Percentiles rank a stretch among this genome's conserved stretches.
Conservation (phyloP, 1,140 invertebrate species). For the Conus ventricosus region DNA sequence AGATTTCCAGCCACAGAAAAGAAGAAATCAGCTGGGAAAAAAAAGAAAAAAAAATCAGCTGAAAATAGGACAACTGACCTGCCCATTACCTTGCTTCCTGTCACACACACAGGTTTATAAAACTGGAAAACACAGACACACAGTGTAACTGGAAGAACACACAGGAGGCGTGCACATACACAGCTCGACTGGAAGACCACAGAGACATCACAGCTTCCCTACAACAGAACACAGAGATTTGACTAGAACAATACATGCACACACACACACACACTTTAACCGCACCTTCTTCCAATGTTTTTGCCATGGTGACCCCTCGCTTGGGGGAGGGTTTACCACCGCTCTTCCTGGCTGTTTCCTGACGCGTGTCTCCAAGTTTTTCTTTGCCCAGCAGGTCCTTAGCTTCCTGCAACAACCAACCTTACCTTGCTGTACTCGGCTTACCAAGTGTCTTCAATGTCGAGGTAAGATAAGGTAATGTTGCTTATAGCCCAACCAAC, state of each 20-base stretch:
- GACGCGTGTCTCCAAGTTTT: conserved; percentile 62
- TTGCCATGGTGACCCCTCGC: conserved; percentile 54
- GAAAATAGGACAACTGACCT: too few relatives aligned
- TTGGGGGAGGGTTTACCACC: conserved; percentile 44
- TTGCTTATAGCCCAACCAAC: too few relatives aligned
- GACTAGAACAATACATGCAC: too few relatives aligned
- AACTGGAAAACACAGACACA: too few relatives aligned
- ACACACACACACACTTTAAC: not conserved
- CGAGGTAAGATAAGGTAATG: not conserved
- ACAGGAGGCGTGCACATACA: not conserved
- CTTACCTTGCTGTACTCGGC: too few relatives aligned
- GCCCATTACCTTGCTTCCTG: not conserved
- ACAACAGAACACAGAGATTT: too few relatives aligned
- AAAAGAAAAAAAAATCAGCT: too few relatives aligned
- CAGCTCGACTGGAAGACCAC: too few relatives aligned
- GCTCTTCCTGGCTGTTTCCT: conserved; percentile 52
- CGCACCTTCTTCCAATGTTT: conserved; percentile 62
- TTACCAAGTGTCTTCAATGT: not conserved
- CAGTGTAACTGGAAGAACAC: not conserved
- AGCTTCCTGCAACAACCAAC: conserved; percentile 50
- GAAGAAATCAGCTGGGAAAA: too few relatives aligned
- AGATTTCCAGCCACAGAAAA: too few relatives aligned
- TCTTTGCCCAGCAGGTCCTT: conserved; percentile 57
- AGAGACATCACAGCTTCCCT: too few relatives aligned
- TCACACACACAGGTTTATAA: not conserved